Base-by-base conservation (phyloP, 2,797 vertebrate genomes). In the Helarctos malayanus region DNA sequence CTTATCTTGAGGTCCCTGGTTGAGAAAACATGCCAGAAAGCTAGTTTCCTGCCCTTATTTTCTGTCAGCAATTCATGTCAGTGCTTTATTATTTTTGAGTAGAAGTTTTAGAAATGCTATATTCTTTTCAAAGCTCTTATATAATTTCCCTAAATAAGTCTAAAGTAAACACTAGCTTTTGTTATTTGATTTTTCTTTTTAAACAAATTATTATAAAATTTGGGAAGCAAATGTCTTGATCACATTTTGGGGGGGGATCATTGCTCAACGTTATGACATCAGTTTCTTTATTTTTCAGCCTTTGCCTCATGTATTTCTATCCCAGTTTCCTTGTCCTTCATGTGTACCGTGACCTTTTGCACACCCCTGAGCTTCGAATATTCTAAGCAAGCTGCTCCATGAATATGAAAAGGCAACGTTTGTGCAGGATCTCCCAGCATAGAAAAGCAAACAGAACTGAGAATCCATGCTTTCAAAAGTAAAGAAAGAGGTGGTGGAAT, bases 21-120 rank as follows among this genome's bases (percentile, higher is more conserved):
- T 90, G 15, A 93, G 75, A 87, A 91, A 93, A 86, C 81, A 78
- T 25, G 10, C 73, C 32, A 90, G 32, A 83, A 92, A 84, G 63
- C 38, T 57, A 14, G 21, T 85, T 91, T 89, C 69, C 16, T 91
- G 19, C 54, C 15, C 3, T 78, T 41, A 15, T 71, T 94, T 14
- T 87, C n/a, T 79, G 47, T 75, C 7, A 80, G 49, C 38, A 63
- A 3, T 21, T 93, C 63, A 38, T 94, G 25, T 9, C 32, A 49
- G 59, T 84, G 23, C 38, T 81, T 81, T 18, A 13, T 88, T 81
- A 38, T 61, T 83, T 93, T 87, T 75, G 2, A 68, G 9, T 69
- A 52, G 35, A 73, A 94, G 45, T 86, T 41, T 52, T 32, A 89
- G 49, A 92, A 80, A 65, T 82, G 4, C 35, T 49, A 0, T n/a